phyloP scores from a whole-genome alignment of 2,797 vertebrate genomes.

The Onychomys torridus region DNA sequence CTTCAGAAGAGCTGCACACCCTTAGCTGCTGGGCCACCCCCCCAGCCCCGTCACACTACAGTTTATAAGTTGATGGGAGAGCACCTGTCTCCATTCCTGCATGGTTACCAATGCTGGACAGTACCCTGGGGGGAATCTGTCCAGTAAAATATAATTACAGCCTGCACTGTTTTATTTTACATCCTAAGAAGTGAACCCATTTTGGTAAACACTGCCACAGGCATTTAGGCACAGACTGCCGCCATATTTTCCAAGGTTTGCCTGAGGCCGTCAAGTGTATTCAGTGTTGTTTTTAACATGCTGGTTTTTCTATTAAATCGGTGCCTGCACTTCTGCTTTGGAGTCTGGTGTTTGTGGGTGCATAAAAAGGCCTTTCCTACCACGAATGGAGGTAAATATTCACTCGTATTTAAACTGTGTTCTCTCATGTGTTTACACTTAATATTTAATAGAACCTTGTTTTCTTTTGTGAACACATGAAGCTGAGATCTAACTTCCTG shows the following conservation, averaged over 20 bases:
- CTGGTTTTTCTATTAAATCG: background rate
- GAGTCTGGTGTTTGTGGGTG: background rate
- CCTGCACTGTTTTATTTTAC: background rate
- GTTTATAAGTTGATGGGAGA: background rate
- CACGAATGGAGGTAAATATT: background rate
- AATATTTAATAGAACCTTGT: background rate
- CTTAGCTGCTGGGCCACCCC: background rate
- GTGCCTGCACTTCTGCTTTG: background rate
- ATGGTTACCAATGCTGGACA: background rate
- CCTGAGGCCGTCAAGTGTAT: background rate
- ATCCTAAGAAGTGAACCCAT: background rate
- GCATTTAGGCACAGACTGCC: background rate
- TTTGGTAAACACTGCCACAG: background rate
- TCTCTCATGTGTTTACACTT: background rate
- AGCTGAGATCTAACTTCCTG: background rate
- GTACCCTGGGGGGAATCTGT: background rate
- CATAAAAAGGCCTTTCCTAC: background rate
- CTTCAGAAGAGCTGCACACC: background rate
- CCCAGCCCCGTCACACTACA: background rate
- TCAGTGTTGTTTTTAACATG: background rate
- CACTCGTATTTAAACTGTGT: background rate
- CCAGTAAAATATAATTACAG: rapidly evolving
- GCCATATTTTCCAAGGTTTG: background rate
- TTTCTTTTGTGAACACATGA: background rate
- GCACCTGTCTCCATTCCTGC: background rate